Conservation (phyloP, 2,888 invertebrate genomes). For the Pimpla rufipes region DNA sequence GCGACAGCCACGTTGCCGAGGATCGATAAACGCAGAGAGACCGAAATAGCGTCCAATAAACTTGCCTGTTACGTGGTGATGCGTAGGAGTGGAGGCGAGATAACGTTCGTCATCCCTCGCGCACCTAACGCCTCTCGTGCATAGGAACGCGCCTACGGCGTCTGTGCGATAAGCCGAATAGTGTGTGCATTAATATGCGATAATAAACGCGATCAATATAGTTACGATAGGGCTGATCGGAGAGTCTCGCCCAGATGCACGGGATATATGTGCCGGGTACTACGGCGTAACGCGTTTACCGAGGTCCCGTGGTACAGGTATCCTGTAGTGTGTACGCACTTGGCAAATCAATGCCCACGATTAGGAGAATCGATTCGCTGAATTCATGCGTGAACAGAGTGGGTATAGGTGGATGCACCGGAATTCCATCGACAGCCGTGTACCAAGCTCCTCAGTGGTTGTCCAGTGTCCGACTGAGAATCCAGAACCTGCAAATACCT, state of each 20-base stretch:
- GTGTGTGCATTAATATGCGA: conserved; percentile 23
- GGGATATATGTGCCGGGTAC: conserved; percentile 4
- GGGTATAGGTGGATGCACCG: background rate
- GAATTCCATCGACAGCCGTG: background rate
- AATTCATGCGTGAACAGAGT: conserved; percentile 20
- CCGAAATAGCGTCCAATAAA: conserved; percentile 3
- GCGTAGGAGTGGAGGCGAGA: background rate
- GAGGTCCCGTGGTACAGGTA: background rate
- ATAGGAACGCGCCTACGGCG: background rate
- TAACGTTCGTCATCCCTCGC: background rate
- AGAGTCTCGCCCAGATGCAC: conserved; percentile 22
- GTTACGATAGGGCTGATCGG: conserved; percentile 25
- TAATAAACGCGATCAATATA: conserved; percentile 27
- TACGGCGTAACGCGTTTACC: conserved; percentile 6
- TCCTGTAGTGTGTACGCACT: conserved; percentile 15
- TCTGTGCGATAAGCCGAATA: conserved; percentile 27
- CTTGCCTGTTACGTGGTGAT: background rate
- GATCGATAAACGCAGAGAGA: background rate
- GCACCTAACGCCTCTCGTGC: background rate
- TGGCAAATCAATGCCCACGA: conserved; percentile 18
- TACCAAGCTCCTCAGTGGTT: background rate
- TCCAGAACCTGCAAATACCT: background rate
- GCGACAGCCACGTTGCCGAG: background rate
- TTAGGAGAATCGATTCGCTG: conserved; percentile 23
- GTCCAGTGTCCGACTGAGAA: background rate